These are phyloP conservation scores for Magallana angulata DNA, from an alignment of 1,140 invertebrate genomes.

Conservation along the genomic window DNA sequence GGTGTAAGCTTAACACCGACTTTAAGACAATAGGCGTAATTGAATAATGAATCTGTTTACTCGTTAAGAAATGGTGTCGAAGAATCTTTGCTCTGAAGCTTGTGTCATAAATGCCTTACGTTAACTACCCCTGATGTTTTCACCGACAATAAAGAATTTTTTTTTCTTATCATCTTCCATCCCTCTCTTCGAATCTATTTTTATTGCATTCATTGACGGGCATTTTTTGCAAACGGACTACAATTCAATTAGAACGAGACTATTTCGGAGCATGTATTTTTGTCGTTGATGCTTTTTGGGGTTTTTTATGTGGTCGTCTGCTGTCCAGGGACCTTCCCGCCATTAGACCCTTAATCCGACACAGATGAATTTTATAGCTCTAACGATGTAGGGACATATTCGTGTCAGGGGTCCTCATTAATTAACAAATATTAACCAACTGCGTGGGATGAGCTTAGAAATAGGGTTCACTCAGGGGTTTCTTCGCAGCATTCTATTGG, in stretches of 20 bases:
- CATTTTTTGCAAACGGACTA: not conserved
- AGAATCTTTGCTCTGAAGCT: not conserved
- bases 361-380: not conserved
- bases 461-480: not conserved
- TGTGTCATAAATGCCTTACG: not conserved
- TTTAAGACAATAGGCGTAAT: not conserved
- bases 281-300: not conserved
- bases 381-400: not conserved
- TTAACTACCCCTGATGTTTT: constrained; percentile 2
- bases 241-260: constrained; percentile 5
- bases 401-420: not conserved
- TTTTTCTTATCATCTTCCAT: constrained; percentile 1
- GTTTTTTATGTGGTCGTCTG: not conserved
- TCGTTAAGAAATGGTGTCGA: constrained; percentile 11
- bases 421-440: not conserved
- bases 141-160: not conserved
- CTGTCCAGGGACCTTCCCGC: not conserved
- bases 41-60: constrained; percentile 28
- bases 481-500: not conserved
- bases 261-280: not conserved
- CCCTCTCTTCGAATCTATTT: not conserved
- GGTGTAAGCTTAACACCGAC: not conserved
- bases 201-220: constrained; percentile 1
- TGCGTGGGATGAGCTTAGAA: constrained; percentile 9
- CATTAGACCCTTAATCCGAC: not conserved